A percentile compares a stretch with the other conserved stretches of the same genome.
Conservation (phyloP, 2,113 vertebrate species). For the Neotragus pygmaeus region DNA sequence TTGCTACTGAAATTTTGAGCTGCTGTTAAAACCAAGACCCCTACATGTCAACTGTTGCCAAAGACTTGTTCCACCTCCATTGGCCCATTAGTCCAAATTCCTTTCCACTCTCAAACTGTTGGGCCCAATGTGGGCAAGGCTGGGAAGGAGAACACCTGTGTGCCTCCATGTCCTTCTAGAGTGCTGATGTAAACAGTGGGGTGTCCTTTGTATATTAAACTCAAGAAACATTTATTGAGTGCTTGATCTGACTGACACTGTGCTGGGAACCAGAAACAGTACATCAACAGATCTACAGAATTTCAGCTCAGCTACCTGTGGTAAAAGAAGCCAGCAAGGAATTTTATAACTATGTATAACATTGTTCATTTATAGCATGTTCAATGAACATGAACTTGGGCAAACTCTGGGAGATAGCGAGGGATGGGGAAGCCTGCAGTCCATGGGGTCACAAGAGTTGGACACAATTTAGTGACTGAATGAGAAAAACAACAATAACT, state of each 20-base stretch:
- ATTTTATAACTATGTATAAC: neutral
- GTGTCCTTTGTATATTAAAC: neutral
- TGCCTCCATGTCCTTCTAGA: neutral
- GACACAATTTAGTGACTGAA: neutral
- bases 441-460: neutral
- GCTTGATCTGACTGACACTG: neutral
- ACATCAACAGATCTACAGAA: neutral
- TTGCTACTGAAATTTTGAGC: neutral
- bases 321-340: neutral
- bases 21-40: neutral
- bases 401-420: neutral
- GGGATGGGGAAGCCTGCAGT: neutral
- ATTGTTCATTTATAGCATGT: neutral
- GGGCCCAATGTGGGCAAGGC: neutral
- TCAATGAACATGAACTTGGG: neutral
- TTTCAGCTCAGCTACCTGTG: neutral
- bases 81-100: neutral
- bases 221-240: neutral
- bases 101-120: neutral
- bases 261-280: neutral
- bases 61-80: neutral
- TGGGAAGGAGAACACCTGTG: neutral
- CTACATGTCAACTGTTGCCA: neutral
- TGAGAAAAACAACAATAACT: neutral
- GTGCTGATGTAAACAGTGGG: rapidly evolving